Evolutionary conservation across 1,140 invertebrate genomes (phyloP).

Genomic region (Phocides pigmalion): DNA sequence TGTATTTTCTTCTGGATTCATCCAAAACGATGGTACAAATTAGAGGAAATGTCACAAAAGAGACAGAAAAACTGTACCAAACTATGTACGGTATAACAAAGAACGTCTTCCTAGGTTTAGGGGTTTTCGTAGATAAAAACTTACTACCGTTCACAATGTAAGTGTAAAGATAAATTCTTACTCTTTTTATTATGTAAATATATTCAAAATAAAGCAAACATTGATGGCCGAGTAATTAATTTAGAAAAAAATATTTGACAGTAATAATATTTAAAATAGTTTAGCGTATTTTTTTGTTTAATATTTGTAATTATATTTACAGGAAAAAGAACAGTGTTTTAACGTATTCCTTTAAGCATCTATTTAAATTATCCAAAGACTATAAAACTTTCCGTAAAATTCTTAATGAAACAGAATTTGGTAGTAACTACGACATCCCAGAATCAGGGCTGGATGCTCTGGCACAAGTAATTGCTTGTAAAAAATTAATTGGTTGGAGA

Average conservation of each 20-base stretch:
- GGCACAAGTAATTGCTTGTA: conserved; percentile 89
- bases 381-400: conserved; percentile 86
- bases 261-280: no score
- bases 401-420: conserved; percentile 84
- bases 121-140: conserved; percentile 95
- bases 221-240: no score
- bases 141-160: conserved; percentile 91
- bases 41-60: conserved; percentile 86
- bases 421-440: conserved; percentile 88
- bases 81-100: conserved; percentile 91
- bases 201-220: no score
- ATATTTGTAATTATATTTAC: conserved; percentile 70
- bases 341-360: conserved; percentile 95
- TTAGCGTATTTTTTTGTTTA: conserved; percentile 12
- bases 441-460: conserved; percentile 93
- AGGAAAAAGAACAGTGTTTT: conserved; percentile 89
- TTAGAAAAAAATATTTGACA: no score
- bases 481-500: conserved; percentile 86
- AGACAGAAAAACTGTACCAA: conserved; percentile 87
- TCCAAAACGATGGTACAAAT: conserved; percentile 82
- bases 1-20: conserved; percentile 94
- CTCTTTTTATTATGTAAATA: background rate
- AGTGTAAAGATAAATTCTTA: conserved; percentile 17
- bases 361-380: conserved; percentile 91
- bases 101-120: conserved; percentile 93